Conservation (phyloP, 1,140 invertebrate genomes). For the Caerostris extrusa region DNA sequence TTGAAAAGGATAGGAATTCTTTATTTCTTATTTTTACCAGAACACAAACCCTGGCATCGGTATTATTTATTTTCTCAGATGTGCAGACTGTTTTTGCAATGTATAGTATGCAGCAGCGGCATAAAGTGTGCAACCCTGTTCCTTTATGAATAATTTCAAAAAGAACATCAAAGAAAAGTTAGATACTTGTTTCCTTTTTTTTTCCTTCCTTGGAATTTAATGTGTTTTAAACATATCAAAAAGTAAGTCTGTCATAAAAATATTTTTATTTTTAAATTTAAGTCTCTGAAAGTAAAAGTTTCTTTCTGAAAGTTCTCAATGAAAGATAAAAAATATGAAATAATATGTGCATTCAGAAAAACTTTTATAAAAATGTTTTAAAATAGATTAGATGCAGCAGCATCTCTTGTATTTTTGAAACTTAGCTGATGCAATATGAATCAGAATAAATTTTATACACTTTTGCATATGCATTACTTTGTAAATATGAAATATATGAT, state of each 20-base stretch:
- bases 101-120: not conserved
- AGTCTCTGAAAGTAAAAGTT: too few relatives aligned
- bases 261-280: too few relatives aligned
- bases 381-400: too few relatives aligned
- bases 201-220: not conserved
- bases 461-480: too few relatives aligned
- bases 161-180: not conserved
- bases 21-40: slow-evolving; percentile 14
- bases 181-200: not conserved
- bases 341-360: too few relatives aligned
- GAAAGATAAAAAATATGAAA: too few relatives aligned
- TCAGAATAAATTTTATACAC: too few relatives aligned
- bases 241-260: not conserved
- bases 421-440: too few relatives aligned
- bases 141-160: not conserved
- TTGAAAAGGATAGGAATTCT: slow-evolving; percentile 27
- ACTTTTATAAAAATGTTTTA: too few relatives aligned
- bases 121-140: not conserved
- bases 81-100: not conserved
- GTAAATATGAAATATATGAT: too few relatives aligned
- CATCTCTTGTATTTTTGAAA: too few relatives aligned
- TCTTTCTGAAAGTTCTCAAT: too few relatives aligned
- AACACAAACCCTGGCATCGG: not conserved
- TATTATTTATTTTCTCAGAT: slow-evolving; percentile 53
- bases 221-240: not conserved